Evolutionary conservation across 2,888 invertebrate species (phyloP).

Genomic region (Hololepta plana): DNA sequence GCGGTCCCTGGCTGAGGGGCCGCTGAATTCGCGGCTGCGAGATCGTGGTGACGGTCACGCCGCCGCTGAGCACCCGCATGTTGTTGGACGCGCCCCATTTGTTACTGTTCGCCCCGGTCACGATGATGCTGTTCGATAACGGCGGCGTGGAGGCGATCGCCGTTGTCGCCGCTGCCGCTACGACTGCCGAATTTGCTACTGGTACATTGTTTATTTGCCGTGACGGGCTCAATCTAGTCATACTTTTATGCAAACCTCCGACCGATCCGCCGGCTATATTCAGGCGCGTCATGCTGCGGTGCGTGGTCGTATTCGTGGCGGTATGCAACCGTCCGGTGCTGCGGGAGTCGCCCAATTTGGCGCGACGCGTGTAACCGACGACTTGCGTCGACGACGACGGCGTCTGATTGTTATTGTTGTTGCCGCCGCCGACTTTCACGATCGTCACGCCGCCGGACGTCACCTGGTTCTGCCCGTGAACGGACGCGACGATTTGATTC

Average conservation of each 20-base stretch:
- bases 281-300: constrained; percentile 61
- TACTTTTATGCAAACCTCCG: constrained; percentile 64
- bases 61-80: constrained; percentile 31
- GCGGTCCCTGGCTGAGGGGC: constrained; percentile 35
- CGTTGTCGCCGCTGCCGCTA: constrained; percentile 11
- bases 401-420: constrained; percentile 6
- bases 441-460: constrained; percentile 63
- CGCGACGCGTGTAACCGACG: constrained; percentile 37
- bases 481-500: constrained; percentile 12
- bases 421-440: constrained; percentile 47
- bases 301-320: constrained; percentile 50
- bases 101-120: constrained; percentile 30
- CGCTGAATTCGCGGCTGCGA: constrained; percentile 29
- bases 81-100: constrained; percentile 33
- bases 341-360: constrained; percentile 54
- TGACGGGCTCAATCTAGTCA: constrained; percentile 63
- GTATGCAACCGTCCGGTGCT: constrained; percentile 58
- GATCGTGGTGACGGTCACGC: constrained; percentile 47
- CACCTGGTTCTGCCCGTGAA: constrained; percentile 30
- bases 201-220: constrained; percentile 44
- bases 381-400: constrained; percentile 16
- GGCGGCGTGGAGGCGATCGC: constrained; percentile 22
- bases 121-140: constrained; percentile 30
- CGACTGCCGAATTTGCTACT: too few species aligned
- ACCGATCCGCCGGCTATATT: constrained; percentile 59